These are phyloP conservation scores for Tenebrio molitor DNA, from an alignment of 1,140 invertebrate species.

Conservation along the genomic window DNA sequence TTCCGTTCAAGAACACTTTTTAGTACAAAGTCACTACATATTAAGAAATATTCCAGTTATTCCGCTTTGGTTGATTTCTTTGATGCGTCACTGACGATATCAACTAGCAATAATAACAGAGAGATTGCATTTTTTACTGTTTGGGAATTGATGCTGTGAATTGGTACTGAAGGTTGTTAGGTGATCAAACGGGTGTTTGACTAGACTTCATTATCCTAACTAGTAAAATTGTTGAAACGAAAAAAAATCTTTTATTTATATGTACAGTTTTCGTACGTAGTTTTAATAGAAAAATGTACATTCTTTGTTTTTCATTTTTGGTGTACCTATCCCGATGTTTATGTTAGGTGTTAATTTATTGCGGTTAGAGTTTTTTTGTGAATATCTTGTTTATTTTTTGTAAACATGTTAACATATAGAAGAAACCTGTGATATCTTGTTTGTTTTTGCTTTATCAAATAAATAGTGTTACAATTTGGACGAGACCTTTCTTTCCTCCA, in stretches of 20 bases:
- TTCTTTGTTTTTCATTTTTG: slow-evolving; percentile 21
- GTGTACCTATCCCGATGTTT: slow-evolving; percentile 22
- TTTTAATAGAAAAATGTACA: slow-evolving; percentile 28
- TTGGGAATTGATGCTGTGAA: slow-evolving; percentile 31
- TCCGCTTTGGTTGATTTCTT: background rate
- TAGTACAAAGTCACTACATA: too few relatives aligned
- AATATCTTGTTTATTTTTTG: slow-evolving; percentile 41
- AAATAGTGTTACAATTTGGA: slow-evolving; percentile 53
- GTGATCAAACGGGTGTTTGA: slow-evolving; percentile 2
- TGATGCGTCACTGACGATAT: slow-evolving; percentile 11
- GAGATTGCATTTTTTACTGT: background rate
- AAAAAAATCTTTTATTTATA: slow-evolving; percentile 18
- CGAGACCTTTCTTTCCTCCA: too few relatives aligned
- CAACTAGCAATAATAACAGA: slow-evolving; percentile 24
- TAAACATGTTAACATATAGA: slow-evolving; percentile 48
- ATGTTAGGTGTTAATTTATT: slow-evolving; percentile 37
- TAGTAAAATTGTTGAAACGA: slow-evolving; percentile 23
- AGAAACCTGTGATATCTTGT: slow-evolving; percentile 60
- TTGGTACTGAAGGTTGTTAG: slow-evolving; percentile 28
- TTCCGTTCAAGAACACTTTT: too few relatives aligned
- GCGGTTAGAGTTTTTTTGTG: slow-evolving; percentile 45
- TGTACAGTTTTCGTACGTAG: slow-evolving; percentile 37
- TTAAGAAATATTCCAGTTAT: slow-evolving; percentile 26
- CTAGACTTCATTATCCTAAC: slow-evolving; percentile 20
- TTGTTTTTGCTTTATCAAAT: slow-evolving; percentile 57